Base-by-base conservation (phyloP, 53 echinoderm and acorn worm genomes). In the Crossaster papposus region DNA sequence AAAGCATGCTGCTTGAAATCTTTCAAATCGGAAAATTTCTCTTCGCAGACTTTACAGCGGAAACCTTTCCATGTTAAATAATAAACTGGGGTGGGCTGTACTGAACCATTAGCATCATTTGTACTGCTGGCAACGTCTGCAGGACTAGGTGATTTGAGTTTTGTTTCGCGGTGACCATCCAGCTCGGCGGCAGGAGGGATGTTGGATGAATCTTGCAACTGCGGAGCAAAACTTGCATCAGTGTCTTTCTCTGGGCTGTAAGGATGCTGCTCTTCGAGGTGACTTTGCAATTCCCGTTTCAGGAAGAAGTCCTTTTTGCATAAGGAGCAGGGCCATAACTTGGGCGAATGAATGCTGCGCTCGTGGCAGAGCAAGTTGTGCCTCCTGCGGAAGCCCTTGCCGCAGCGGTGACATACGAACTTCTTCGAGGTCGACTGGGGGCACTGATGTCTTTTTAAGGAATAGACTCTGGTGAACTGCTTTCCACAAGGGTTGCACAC, bases 401-500 rank as follows among this genome's bases (percentile, higher is more conserved):
- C n/a, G n/a, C n/a, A n/a, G n/a, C n/a, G n/a, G n/a, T n/a, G n/a
- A n/a, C n/a, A n/a, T n/a, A n/a, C 68, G 26, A 68, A 68, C 22
- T n/a, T 68, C 68, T 20, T 68, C 50, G 51, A 36, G 22, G 20
- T 28, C 79, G 3, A 1, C 23, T 44, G 51, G 51, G 28, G 29
- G 14, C 71, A 71, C 30, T 51, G 52, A 53, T 55, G 79, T 15
- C 7, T 52, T 7, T 23, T 71, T 6, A 79, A 54, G 29, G 52
- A 51, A 1, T 51, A 14, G 28, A 79, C 53, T 79, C 30, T 5
- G 24, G 30, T 79, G 55, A 79, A 79, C 52, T 79, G 51, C 29
- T 30, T 29, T 79, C 79, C 79, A 32, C 79, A 79, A 15, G 55
- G 53, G 52, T 55, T 54, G 18, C 79, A 79, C 51, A 79, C 44